These are phyloP conservation scores for Semaprochilodus insignis DNA, from an alignment of 2,797 vertebrate species.

Conservation along the genomic window DNA sequence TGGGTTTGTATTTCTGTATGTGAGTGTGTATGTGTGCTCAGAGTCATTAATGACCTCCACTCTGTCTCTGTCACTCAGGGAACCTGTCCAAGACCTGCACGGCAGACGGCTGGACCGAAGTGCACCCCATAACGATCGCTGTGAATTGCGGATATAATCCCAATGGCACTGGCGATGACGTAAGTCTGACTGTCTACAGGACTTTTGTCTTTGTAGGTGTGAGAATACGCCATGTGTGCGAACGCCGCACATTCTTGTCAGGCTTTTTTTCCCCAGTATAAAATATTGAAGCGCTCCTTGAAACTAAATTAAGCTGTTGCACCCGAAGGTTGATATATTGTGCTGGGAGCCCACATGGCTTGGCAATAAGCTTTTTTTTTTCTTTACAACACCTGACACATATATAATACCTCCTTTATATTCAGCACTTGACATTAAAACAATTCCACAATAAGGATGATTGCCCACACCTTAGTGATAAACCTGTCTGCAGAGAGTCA, in stretches of 20 bases:
- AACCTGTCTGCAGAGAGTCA: not conserved
- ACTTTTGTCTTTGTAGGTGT: not conserved
- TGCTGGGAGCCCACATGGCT: constrained; percentile 16
- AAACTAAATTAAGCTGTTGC: constrained; percentile 7
- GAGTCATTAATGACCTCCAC: constrained; percentile 27
- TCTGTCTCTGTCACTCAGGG: constrained; percentile 71
- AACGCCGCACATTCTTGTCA: not conserved
- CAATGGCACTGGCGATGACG: constrained; percentile 78
- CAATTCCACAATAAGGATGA: constrained; percentile 21
- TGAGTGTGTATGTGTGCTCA: not conserved
- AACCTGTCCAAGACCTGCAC: constrained; percentile 93
- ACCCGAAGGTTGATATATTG: constrained; percentile 34
- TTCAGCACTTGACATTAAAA: constrained; percentile 45
- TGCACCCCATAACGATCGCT: constrained; percentile 83
- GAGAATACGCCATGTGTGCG: not conserved
- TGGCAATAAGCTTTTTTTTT: constrained; percentile 9
- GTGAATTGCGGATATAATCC: constrained; percentile 86
- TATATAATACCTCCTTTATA: constrained; percentile 39
- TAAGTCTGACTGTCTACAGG: constrained; percentile 65
- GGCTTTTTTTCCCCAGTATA: not conserved
- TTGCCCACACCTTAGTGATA: not conserved
- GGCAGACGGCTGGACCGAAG: constrained; percentile 85
- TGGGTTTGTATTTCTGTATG: too few relatives aligned
- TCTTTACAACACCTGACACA: constrained; percentile 5
- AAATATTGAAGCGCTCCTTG: not conserved